Base-by-base conservation (phyloP, 2,113 vertebrate species). In the Carassius auratus region DNA sequence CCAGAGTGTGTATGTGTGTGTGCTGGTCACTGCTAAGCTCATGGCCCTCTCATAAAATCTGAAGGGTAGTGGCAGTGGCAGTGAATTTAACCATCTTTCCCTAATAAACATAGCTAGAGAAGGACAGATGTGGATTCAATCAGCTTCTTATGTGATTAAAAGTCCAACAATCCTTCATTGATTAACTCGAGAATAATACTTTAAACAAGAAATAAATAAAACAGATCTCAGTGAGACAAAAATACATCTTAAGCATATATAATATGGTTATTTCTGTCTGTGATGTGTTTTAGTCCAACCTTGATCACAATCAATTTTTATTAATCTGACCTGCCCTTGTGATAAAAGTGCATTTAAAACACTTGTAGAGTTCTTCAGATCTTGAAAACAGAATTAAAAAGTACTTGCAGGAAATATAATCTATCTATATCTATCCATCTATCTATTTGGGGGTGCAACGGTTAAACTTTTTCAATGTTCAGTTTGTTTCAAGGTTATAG, bases 11-110 rank as follows among this genome's bases (percentile, higher is more conserved):
- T 61, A 19, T 33, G 74, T 64, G 21, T 45, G 52, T 84, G 73
- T 38, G 42, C 19, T 45, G 61, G 77, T 82, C 83, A 91, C 89
- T 91, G 89, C 89, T 92, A 81, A 87, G 77, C 86, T 85, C 26
- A 69, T 0, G 68, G 82, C 57, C 59, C 71, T 61, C 80, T 75
- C 80, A 69, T 88, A 83, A 86, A 91, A 87, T 68, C 55, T 26
- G 13, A 42, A 85, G 75, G 48, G 86, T 77, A 74, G 38, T 74
- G 71, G 73, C 12, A 77, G 82, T 64, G 79, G 79, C 57, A 52
- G 45, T 42, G 75, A 85, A 68, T 77, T 85, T 52, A 52, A 57
- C 45, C 75, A 66, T 57, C 45, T 78, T 78, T 76, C 52, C 30
- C 30, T 55, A 69, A 66, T 68, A 78, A 78, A 55, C 62, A 26